phyloP scores from a whole-genome alignment of 2,113 vertebrate genomes.

The Mustela lutreola region DNA sequence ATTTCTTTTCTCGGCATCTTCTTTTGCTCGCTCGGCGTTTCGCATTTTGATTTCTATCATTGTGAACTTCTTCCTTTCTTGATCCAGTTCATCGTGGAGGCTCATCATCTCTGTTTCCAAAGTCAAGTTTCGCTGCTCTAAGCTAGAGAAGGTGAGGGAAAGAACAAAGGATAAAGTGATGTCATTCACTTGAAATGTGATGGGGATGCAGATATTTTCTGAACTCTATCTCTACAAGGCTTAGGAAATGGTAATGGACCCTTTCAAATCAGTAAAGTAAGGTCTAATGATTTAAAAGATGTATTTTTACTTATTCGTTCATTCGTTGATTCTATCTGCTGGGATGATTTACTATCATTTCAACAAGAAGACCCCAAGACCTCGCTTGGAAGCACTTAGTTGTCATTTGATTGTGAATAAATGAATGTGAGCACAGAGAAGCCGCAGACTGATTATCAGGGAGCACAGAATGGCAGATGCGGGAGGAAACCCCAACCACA shows the following conservation, averaged over 20 bases:
- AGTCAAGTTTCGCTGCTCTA: slow-evolving; percentile 96
- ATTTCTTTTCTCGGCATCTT: slow-evolving; percentile 97
- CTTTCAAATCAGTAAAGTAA: neutral
- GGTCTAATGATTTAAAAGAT: neutral
- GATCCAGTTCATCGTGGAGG: slow-evolving; percentile 97
- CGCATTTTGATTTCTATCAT: slow-evolving; percentile 99
- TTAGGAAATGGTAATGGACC: neutral
- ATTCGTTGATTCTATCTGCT: neutral
- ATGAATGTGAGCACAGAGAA: neutral
- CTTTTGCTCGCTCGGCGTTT: slow-evolving; percentile 97
- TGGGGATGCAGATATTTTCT: neutral
- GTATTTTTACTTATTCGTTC: neutral
- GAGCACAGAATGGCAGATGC: neutral
- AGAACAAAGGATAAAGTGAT: neutral
- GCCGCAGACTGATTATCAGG: neutral
- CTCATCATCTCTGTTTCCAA: slow-evolving; percentile 96
- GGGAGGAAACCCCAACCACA: neutral
- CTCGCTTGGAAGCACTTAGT: neutral
- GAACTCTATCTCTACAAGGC: neutral
- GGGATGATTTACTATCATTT: neutral
- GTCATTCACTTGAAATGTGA: neutral
- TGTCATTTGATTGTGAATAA: neutral
- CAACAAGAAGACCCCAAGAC: neutral
- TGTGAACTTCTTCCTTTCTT: slow-evolving; percentile 98
- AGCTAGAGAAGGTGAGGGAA: slow-evolving; percentile 84